These are phyloP conservation scores for Rallus limicola DNA, from an alignment of 2,113 vertebrate genomes.

Conservation along the genomic window DNA sequence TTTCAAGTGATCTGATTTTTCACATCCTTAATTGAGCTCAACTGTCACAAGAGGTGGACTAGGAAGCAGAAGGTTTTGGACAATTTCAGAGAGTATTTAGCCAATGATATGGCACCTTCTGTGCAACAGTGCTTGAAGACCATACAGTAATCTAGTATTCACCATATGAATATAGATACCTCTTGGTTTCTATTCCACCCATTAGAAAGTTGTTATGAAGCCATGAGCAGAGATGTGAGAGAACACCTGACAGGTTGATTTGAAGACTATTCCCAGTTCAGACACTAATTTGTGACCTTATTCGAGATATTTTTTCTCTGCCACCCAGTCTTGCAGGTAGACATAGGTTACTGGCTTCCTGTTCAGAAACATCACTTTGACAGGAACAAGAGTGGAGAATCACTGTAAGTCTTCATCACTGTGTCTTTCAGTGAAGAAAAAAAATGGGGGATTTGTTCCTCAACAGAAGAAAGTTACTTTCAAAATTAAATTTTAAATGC, in stretches of 20 bases:
- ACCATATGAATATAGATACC: background rate
- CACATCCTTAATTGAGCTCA: background rate
- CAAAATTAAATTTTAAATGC: background rate
- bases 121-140: background rate
- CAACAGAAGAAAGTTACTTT: background rate
- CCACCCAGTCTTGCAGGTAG: background rate
- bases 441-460: accelerated
- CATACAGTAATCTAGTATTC: background rate
- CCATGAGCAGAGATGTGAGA: background rate
- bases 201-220: background rate
- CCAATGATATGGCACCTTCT: background rate
- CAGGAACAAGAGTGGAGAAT: background rate
- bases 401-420: background rate
- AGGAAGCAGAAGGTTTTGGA: background rate
- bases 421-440: background rate
- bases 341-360: background rate
- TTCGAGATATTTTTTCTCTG: background rate
- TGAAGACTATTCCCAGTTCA: background rate
- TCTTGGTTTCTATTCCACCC: background rate
- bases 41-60: background rate
- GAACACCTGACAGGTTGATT: background rate
- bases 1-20: background rate
- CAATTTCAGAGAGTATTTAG: background rate
- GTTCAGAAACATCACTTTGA: background rate
- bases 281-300: background rate